Conservation (phyloP, 2,888 invertebrate species). For the Drosophila parthenogenetica region DNA sequence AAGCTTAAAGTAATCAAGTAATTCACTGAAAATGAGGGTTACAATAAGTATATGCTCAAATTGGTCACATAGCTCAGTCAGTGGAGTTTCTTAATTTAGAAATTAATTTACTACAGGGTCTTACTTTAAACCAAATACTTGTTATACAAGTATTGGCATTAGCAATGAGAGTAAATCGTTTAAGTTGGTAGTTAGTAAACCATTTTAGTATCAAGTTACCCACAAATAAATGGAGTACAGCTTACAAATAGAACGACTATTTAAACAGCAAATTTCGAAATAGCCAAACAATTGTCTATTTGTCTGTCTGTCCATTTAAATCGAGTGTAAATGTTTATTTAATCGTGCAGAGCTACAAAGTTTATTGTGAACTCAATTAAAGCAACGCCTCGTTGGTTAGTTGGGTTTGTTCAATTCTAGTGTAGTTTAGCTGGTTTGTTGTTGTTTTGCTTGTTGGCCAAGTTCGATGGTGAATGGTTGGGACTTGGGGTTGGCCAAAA, state of each 20-base stretch:
- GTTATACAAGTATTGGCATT: constrained; percentile 2
- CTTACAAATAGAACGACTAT: constrained; percentile 11
- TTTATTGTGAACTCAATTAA: constrained; percentile 65
- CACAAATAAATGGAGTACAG: constrained; percentile 8
- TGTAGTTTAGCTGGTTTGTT: not conserved
- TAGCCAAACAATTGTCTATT: constrained; percentile 14
- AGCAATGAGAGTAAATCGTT: constrained; percentile 9
- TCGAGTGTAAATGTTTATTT: constrained; percentile 63
- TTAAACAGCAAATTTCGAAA: constrained; percentile 35
- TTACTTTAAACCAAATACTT: not conserved
- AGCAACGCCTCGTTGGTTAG: constrained; percentile 50
- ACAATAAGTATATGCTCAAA: too few species aligned
- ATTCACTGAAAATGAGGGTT: too few species aligned
- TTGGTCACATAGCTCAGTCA: too few species aligned
- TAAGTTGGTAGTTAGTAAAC: constrained; percentile 8
- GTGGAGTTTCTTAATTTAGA: too few species aligned
- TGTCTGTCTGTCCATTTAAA: constrained; percentile 44
- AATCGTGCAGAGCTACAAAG: constrained; percentile 44
- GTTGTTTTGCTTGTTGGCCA: constrained; percentile 7
- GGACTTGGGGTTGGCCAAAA: constrained; percentile 14
- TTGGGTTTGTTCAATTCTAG: constrained; percentile 27
- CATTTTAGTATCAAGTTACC: constrained; percentile 27
- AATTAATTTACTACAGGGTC: not conserved
- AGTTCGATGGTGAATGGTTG: constrained; percentile 7
- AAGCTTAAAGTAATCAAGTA: not conserved